phyloP scores from a whole-genome alignment of 2,888 invertebrate species.

The Meteorus cinctellus region DNA sequence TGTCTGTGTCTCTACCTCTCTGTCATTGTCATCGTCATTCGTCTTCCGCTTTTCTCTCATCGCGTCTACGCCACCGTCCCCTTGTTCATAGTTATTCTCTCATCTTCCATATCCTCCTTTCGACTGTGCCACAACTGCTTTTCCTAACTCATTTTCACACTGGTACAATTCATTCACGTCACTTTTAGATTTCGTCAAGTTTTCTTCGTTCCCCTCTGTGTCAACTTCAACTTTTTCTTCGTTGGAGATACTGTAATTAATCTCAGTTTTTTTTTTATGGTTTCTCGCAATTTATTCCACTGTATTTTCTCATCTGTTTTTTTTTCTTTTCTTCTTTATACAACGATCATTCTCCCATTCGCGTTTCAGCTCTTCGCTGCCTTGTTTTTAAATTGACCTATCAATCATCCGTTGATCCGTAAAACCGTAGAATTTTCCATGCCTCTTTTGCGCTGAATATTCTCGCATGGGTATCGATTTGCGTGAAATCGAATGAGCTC shows the following conservation, averaged over 20 bases:
- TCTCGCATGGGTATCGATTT: not conserved
- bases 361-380: slow-evolving; percentile 48
- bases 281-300: not conserved
- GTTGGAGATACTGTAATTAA: slow-evolving; percentile 24
- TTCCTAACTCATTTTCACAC: slow-evolving; percentile 28
- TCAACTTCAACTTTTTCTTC: slow-evolving; percentile 31
- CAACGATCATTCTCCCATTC: slow-evolving; percentile 54
- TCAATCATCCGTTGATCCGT: slow-evolving; percentile 4
- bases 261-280: slow-evolving; percentile 5
- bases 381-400: slow-evolving; percentile 20
- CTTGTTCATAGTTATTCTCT: slow-evolving; percentile 21
- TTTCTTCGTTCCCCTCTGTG: slow-evolving; percentile 13
- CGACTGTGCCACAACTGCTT: slow-evolving; percentile 4
- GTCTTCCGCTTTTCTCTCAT: not conserved
- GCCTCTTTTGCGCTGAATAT: not conserved
- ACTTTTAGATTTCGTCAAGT: slow-evolving; percentile 27
- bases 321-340: not conserved
- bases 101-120: slow-evolving; percentile 11
- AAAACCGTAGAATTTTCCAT: not conserved
- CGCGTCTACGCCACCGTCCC: not conserved
- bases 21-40: not conserved
- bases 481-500: not conserved
- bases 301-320: slow-evolving; percentile 5
- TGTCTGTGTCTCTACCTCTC: not conserved
- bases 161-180: slow-evolving; percentile 28